Evolutionary conservation across 2,888 invertebrate genomes (phyloP).

Genomic region (Toxonevra muliebris): DNA sequence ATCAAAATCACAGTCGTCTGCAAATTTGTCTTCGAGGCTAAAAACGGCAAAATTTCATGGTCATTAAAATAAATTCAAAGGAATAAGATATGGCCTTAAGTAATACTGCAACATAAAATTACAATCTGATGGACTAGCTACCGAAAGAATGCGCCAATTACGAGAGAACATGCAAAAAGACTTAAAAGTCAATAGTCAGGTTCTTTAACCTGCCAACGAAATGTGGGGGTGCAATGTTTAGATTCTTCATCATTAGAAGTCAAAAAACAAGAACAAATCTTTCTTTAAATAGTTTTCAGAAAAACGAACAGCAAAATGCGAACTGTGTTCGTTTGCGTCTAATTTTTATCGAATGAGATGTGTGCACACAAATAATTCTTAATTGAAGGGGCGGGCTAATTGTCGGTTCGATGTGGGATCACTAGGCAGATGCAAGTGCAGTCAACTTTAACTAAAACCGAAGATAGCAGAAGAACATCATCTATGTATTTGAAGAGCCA

Average conservation of each 20-base stretch:
- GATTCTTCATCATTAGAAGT: constrained; percentile 15
- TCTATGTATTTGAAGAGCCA: neutral
- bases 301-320: neutral
- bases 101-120: constrained; percentile 18
- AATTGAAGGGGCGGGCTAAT: constrained; percentile 59
- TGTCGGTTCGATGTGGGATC: constrained; percentile 47
- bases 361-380: constrained; percentile 34
- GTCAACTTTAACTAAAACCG: constrained; percentile 7
- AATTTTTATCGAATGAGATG: constrained; percentile 15
- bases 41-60: constrained; percentile 58
- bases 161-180: constrained; percentile 16
- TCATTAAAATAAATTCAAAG: constrained; percentile 44
- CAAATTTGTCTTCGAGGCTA: constrained; percentile 46
- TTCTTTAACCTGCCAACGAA: constrained; percentile 40
- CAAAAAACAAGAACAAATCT: too few relatives aligned
- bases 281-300: too few relatives aligned
- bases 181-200: neutral
- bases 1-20: constrained; percentile 38
- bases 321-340: neutral
- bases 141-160: constrained; percentile 45
- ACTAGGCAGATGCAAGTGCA: constrained; percentile 55
- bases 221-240: constrained; percentile 12
- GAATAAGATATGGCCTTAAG: too few relatives aligned
- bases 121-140: constrained; percentile 33
- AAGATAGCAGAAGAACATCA: neutral